phyloP scores from a whole-genome alignment of 2,797 vertebrate genomes.

The Columba guinea region DNA sequence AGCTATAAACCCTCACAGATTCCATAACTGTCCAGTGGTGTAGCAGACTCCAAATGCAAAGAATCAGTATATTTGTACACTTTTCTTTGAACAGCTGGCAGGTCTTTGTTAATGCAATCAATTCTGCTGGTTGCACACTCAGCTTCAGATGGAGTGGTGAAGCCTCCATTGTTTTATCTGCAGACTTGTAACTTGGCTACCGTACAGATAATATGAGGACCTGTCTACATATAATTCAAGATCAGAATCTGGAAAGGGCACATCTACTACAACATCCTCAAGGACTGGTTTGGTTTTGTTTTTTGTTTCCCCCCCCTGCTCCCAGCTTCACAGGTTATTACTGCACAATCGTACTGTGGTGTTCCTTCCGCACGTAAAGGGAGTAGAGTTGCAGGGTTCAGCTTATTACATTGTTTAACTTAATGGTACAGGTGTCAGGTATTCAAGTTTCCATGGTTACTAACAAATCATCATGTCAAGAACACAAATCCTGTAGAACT shows the following conservation, averaged over 20 bases:
- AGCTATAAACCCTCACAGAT: neutral
- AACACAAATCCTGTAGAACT: neutral
- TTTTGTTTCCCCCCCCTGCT: neutral
- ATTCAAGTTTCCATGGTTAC: neutral
- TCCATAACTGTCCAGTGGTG: neutral
- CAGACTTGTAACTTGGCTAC: neutral
- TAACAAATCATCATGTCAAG: neutral
- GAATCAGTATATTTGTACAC: neutral
- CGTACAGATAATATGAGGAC: neutral
- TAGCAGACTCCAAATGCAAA: neutral
- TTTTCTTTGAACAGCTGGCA: neutral
- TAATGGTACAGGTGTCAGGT: neutral
- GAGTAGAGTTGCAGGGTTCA: neutral
- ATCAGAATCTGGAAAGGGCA: neutral
- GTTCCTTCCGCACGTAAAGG: neutral
- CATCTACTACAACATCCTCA: neutral
- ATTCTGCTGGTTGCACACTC: neutral
- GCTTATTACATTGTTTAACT: rapidly evolving
- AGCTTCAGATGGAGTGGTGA: neutral
- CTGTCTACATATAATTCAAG: neutral
- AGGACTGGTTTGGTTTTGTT: neutral
- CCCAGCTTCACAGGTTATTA: neutral
- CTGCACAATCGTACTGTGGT: neutral
- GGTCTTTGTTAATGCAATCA: neutral
- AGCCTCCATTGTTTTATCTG: neutral